Percentiles rank a stretch among this genome's conserved stretches.
Conservation (phyloP, 2,888 invertebrate species). For the Uloborus plumipes region DNA sequence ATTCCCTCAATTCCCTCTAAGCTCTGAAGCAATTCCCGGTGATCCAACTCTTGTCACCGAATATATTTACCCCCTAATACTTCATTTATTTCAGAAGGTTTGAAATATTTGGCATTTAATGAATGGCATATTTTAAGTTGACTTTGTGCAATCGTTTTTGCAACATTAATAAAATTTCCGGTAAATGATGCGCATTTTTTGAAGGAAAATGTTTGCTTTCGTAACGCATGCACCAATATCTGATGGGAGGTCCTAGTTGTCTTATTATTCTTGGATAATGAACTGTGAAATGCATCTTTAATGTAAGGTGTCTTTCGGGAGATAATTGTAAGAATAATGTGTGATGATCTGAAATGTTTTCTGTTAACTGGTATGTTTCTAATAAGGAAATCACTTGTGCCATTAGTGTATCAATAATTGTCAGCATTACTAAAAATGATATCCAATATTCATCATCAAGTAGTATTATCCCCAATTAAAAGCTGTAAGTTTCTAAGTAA, state of each 20-base stretch:
- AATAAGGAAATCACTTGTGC: conserved; percentile 18
- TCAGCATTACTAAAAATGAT: conserved; percentile 20
- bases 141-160: conserved; percentile 16
- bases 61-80: conserved; percentile 6
- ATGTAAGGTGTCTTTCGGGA: conserved; percentile 16
- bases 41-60: not conserved
- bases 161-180: conserved; percentile 30
- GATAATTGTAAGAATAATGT: conserved; percentile 17
- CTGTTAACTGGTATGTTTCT: conserved; percentile 10
- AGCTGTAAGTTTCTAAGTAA: conserved; percentile 13
- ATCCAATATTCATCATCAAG: conserved; percentile 11
- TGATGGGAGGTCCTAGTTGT: conserved; percentile 14
- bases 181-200: conserved; percentile 8
- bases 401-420: conserved; percentile 15
- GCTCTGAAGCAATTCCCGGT: not conserved
- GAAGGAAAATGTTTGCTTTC: conserved; percentile 25
- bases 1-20: not conserved
- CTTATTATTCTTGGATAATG: conserved; percentile 14
- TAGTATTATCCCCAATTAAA: conserved; percentile 19
- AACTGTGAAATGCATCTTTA: conserved; percentile 19
- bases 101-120: conserved; percentile 4
- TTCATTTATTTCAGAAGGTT: conserved; percentile 6
- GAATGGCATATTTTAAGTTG: conserved; percentile 7
- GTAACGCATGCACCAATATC: conserved; percentile 18
- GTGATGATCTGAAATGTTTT: conserved; percentile 17